phyloP scores from a whole-genome alignment of 30 jellyfish, hydroid and myxozoan genomes.

The Aurelia coerulea region DNA sequence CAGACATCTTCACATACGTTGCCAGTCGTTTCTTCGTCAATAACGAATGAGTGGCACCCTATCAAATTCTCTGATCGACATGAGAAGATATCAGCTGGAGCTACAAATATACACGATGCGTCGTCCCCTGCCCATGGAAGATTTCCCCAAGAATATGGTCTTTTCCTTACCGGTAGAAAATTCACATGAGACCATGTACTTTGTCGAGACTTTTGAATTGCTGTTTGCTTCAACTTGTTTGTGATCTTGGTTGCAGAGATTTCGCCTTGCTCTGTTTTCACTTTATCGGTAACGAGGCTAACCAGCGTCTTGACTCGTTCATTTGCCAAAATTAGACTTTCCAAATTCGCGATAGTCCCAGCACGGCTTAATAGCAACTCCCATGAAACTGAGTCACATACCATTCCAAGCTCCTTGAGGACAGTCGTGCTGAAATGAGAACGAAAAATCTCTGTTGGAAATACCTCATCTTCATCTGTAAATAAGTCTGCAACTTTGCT shows the following conservation, averaged over 20 bases:
- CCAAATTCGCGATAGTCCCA: not conserved
- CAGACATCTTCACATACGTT: not conserved
- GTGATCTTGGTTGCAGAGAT: not conserved
- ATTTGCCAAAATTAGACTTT: not conserved
- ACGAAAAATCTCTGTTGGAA: constrained; percentile 12
- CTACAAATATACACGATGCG: not conserved
- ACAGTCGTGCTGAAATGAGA: not conserved
- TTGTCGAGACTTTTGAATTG: not conserved
- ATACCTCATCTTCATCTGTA: constrained; percentile 67
- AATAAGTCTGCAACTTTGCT: constrained; percentile 68
- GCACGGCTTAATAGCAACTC: constrained; percentile 54
- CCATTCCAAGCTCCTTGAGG: constrained; percentile 60
- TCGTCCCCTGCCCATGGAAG: constrained; percentile 29
- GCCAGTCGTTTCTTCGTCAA: constrained; percentile 15
- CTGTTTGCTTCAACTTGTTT: too few species aligned
- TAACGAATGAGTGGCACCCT: constrained; percentile 26
- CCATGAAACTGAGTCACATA: constrained; percentile 28
- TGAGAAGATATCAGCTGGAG: constrained; percentile 9
- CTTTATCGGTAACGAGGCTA: constrained; percentile 6
- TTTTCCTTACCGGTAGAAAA: constrained; percentile 32
- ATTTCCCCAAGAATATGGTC: constrained; percentile 1
- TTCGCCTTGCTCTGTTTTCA: not conserved
- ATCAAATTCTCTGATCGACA: constrained; percentile 27
- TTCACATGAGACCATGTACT: not conserved
- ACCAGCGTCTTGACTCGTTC: constrained; percentile 3